Evolutionary conservation across 1,140 invertebrate species (phyloP).

Genomic region (Eriosoma lanigerum): DNA sequence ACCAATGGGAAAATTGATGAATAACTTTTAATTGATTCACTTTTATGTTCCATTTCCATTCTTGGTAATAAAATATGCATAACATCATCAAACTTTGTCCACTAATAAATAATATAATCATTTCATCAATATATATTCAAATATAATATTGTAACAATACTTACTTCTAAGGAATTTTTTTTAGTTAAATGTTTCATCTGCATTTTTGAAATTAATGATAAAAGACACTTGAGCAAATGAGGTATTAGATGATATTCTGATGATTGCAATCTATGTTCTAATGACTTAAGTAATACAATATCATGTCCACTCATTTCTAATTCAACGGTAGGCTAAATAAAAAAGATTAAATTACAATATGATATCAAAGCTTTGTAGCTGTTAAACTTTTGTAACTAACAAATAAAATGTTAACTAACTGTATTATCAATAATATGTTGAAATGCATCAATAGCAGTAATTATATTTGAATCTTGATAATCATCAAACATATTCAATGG

Average conservation of each 20-base stretch:
- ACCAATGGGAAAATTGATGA: conserved; percentile 27
- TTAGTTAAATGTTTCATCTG: conserved; percentile 43
- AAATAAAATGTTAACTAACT: conserved; percentile 25
- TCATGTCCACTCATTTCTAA: conserved; percentile 42
- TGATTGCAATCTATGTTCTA: background rate
- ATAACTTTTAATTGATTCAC: conserved; percentile 1
- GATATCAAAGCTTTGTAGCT: background rate
- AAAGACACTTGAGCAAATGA: conserved; percentile 5
- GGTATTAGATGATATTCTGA: conserved; percentile 35
- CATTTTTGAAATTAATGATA: conserved; percentile 29
- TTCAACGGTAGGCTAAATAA: conserved; percentile 19
- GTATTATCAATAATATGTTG: conserved; percentile 42
- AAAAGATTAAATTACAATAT: background rate
- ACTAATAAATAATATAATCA: conserved; percentile 29
- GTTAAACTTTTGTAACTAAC: background rate
- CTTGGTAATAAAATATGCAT: conserved; percentile 34
- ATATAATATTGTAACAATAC: background rate
- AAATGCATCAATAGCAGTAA: conserved; percentile 25
- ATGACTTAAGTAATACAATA: conserved; percentile 1
- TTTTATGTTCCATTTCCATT: conserved; percentile 40
- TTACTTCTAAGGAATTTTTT: conserved; percentile 35
- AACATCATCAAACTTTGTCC: conserved; percentile 47
- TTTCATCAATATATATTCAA: background rate
- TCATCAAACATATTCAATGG: conserved; percentile 47
- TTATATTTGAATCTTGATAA: conserved; percentile 26